Percentiles rank a stretch among this genome's conserved stretches.
Evolutionary conservation across 2,113 vertebrate species (phyloP).

Genomic region (Edolisoma coerulescens): DNA sequence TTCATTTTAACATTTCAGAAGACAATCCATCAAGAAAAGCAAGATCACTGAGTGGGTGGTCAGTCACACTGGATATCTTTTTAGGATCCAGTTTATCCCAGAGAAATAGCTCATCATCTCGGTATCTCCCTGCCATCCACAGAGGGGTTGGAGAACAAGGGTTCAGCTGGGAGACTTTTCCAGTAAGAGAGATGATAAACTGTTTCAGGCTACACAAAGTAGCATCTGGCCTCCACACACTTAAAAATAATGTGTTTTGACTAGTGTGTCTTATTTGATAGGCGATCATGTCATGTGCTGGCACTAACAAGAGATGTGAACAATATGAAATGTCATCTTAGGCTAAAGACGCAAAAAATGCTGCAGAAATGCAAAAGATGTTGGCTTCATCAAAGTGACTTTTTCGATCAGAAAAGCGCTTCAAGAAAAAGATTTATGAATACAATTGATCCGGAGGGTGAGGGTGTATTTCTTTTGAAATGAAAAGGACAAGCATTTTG

Average conservation of each 20-base stretch:
- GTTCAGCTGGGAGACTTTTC: background rate
- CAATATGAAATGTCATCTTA: conserved; percentile 38
- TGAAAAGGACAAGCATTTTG: background rate
- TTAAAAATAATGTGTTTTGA: conserved; percentile 52
- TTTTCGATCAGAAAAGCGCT: background rate
- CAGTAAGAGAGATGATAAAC: background rate
- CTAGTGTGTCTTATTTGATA: background rate
- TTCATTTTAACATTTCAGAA: background rate
- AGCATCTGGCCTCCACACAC: background rate
- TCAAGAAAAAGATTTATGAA: background rate
- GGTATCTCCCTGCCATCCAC: background rate
- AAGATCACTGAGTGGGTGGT: background rate
- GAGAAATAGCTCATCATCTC: background rate
- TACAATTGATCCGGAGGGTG: background rate
- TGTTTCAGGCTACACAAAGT: background rate
- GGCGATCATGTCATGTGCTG: conserved; percentile 44
- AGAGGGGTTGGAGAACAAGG: background rate
- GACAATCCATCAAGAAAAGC: background rate
- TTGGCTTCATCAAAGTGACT: background rate
- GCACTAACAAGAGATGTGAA: conserved; percentile 36
- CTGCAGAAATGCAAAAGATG: conserved; percentile 9
- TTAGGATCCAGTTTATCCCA: background rate
- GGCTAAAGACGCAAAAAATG: conserved; percentile 17
- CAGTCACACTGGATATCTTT: background rate
- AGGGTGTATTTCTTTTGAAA: background rate